Conservation (phyloP, 2,888 invertebrate species). For the Ornithoptera alexandrae region DNA sequence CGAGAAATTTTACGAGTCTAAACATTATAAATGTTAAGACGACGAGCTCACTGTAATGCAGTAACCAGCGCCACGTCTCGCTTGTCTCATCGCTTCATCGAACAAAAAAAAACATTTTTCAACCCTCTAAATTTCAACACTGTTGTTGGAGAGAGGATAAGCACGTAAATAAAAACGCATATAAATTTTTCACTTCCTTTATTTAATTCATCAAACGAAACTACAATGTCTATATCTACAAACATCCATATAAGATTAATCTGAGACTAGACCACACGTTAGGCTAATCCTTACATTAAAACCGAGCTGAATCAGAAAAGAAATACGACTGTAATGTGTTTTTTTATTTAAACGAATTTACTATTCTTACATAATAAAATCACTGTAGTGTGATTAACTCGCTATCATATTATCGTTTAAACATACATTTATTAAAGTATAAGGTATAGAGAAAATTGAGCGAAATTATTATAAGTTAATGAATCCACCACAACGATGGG, state of each 20-base stretch:
- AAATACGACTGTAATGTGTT: constrained; percentile 5
- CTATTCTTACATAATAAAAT: neutral
- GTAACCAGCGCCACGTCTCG: too few species aligned
- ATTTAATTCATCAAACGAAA: constrained; percentile 33
- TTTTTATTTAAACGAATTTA: neutral
- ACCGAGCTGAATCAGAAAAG: constrained; percentile 1
- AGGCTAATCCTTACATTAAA: constrained; percentile 37
- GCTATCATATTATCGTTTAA: neutral
- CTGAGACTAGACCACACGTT: constrained; percentile 45
- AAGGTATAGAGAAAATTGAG: constrained; percentile 25
- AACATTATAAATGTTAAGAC: too few species aligned
- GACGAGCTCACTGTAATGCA: too few species aligned
- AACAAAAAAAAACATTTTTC: too few species aligned
- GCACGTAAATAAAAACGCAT: too few species aligned
- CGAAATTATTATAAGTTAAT: neutral
- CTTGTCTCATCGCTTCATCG: too few species aligned
- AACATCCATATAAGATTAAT: constrained; percentile 33
- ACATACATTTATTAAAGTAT: constrained; percentile 8
- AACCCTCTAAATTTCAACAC: too few species aligned
- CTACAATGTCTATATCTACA: constrained; percentile 36
- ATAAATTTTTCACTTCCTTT: constrained; percentile 6
- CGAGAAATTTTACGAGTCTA: too few species aligned
- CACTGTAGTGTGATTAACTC: too few species aligned
- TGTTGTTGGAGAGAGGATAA: too few species aligned
- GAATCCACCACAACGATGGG: neutral